Evolutionary conservation across 2,113 vertebrate species (phyloP), one percentile per base, ranked within the genome.

Genomic region (Rhynchopsitta pachyrhyncha): DNA sequence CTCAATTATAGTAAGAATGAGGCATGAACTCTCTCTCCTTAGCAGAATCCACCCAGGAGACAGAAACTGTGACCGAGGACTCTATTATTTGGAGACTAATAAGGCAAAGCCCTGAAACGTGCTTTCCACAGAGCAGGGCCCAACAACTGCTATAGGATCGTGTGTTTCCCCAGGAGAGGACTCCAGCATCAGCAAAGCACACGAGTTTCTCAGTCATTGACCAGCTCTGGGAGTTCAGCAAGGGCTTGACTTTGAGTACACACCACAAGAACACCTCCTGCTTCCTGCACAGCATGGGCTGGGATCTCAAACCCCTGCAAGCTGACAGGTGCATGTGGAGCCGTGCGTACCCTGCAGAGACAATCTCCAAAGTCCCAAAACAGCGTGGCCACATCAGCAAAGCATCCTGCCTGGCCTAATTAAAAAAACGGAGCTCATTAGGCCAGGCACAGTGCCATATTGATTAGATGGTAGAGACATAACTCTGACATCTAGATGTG

Each of bases 221-320:
- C 35, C 49, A 52, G 4, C 37, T 10, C 33, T 22, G 44, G 62
- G 44, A 13, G 20, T 41, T 57, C 49, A 41, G 42, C 57, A 62
- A 49, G 63, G 82, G 53, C 59, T 53, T 68, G 73, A 15, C 70
- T 19, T 41, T 19, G 20, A 75, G 4, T 19, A 37, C 53, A 31
- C 17, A 29, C 19, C 29, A 4, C 0, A 0, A 33, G 15, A 3
- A 31, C 27, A 11, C 10, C 37, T 17, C 7, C 20, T 2, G 1
- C 2, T 0, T 50, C 49, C 73, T 1, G 0, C 50, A 6, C 27
- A 13, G 23, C 0, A 0, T 3, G 1, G 14, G 16, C 23, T 62
- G 49, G 27, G 6, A 73, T 52, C 92, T 68, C 62, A 42, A 60
- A 29, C 22, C 33, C 57, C 25, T 2, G 10, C 37, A 41, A 42